Evolutionary conservation across 2,113 vertebrate species (phyloP).

Genomic region (Puffinus mauretanicus): DNA sequence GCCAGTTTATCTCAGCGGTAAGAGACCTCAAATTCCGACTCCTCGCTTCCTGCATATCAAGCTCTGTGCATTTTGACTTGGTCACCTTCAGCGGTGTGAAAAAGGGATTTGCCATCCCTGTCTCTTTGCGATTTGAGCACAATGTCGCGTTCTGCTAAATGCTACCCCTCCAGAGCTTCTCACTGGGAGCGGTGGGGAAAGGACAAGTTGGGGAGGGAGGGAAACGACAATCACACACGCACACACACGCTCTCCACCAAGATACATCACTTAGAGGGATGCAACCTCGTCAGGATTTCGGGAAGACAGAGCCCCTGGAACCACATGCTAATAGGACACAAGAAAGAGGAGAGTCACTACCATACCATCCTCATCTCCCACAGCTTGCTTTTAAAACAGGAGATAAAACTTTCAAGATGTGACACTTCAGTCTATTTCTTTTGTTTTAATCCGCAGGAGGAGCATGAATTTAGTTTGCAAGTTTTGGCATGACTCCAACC

Average conservation of each 20-base stretch:
- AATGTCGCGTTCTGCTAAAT: background rate
- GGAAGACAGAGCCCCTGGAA: background rate
- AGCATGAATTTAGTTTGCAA: background rate
- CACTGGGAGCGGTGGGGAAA: background rate
- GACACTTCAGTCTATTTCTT: background rate
- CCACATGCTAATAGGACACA: background rate
- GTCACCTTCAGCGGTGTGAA: background rate
- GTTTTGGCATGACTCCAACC: background rate
- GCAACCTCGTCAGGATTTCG: background rate
- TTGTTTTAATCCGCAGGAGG: background rate
- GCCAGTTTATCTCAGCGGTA: background rate
- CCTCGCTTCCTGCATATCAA: background rate
- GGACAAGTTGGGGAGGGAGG: background rate
- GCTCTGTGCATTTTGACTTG: background rate
- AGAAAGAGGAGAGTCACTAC: background rate
- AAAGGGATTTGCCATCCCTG: background rate
- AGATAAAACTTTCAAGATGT: background rate
- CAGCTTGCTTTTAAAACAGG: background rate
- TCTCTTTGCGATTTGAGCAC: fast-evolving
- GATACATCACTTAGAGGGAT: background rate
- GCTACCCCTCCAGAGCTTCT: background rate
- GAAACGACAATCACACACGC: background rate
- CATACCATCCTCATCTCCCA: background rate
- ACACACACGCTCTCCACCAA: background rate
- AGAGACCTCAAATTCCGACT: background rate